Base-by-base conservation (phyloP, 2,888 invertebrate genomes). In the Nomada ferruginata region DNA sequence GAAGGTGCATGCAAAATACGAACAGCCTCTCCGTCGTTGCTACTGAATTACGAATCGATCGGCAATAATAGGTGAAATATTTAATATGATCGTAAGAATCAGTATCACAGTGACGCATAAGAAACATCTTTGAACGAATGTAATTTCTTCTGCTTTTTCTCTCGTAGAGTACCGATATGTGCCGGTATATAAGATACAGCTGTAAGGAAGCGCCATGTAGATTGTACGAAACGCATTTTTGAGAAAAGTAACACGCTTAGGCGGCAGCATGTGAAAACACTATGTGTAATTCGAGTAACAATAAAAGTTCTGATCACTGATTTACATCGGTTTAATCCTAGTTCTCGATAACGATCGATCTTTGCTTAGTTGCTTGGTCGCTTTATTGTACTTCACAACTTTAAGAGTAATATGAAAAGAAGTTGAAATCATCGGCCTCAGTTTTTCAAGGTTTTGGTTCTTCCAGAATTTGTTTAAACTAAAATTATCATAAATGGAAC, bases 301-400 rank as follows among this genome's bases (percentile, higher is more conserved):
- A 92, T 91, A 92, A 91, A 80, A 91, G 87, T 87, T 86, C 87
- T 92, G 89, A 92, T 87, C 87, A 85, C 86, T 88, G 86, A 53
- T 71, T 59, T 66, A 69, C 29, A 36, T 53, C 1, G 11, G 10
- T 26, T 0, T 53, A 64, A 23, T 53, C 47, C 18, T 64, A 23
- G 61, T 52, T 26, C 23, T n/a, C 13, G 2, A 53, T 42, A 61
- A 0, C 36, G 20, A 23, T n/a, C 0, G 0, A 11, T 11, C 50
- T 26, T 60, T 29, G 4, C 15, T 47, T 10, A 0, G 7, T 47
- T 36, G 36, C 36, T 36, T 36, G 36, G 7, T 7, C 5, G 36
- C 5, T 36, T 36, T 0, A 36, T 36, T 36, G 7, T 36, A 36
- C 36, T 36, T 29, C 7, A 29, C 7, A 7, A 29, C 7, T 29